Base-by-base conservation (phyloP, 2,797 vertebrate species). In the Poecile montanus region DNA sequence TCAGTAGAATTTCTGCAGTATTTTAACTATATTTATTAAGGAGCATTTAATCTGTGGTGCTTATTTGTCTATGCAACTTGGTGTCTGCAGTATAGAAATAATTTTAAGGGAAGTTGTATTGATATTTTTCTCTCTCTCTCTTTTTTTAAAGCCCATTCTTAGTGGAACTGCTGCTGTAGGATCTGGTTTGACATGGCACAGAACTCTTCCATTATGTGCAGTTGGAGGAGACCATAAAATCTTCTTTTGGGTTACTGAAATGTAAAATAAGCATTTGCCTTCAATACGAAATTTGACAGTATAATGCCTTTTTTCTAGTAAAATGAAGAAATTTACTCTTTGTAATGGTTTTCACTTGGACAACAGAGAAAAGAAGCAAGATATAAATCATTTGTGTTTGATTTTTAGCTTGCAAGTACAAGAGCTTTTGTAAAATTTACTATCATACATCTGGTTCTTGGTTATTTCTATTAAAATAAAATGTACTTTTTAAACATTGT, bases 231-330 rank as follows among this genome's bases (percentile, higher is more conserved):
- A 99, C 96, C 98, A 98, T 97, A 99, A 99, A 95, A 98, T 99
- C 66, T 98, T 98, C 68, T 99, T 99, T 91, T 99, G 99, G 99
- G 98, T 99, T 97, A 99, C 99, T 13, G 99, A 99, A 97, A 99
- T 99, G 98, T 99, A 97, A 98, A 92, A 77, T 58, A 92, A 92
- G n/a, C 13, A 45, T 92, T 91, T 95, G 66, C 25, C 62, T 74
- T 92, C 56, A 56, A 6, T 66, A 65, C 84, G 65, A 83, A 85
- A 72, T 40, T 47, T 94, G 53, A 85, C 53, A 94, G 67, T 65
- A 74, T 53, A 91, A 85, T 77, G 58, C 93, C 67, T 65, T 51
- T 92, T 92, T 96, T 73, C 30, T 36, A 90, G 32, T 56, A 72
- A 89, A 91, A 68, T 9, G 0, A 84, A 84, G 16, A 60, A 15